These are phyloP conservation scores for Idaea dimidiata DNA, from an alignment of 2,888 invertebrate genomes.

Conservation along the genomic window DNA sequence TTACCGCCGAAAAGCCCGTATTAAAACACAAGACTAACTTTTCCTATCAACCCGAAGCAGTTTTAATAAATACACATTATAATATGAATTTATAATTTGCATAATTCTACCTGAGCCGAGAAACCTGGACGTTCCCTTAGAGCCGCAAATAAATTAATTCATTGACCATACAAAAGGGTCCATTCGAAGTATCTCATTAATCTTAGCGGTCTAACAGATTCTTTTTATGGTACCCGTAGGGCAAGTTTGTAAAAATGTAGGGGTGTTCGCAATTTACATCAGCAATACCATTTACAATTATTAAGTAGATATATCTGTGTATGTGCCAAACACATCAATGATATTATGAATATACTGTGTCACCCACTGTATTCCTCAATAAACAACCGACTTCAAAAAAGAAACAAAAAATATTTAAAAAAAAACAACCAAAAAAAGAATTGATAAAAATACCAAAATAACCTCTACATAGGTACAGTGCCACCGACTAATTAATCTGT, in stretches of 20 bases:
- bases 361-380: too few species aligned
- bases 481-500: too few species aligned
- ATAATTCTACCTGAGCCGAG: conserved; percentile 24
- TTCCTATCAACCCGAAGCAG: background rate
- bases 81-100: conserved; percentile 22
- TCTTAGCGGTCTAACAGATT: conserved; percentile 43
- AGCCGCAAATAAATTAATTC: conserved; percentile 43
- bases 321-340: too few species aligned
- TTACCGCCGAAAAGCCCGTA: background rate
- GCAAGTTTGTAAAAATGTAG: conserved; percentile 38
- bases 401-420: too few species aligned
- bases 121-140: conserved; percentile 26
- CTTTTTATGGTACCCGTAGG: conserved; percentile 44
- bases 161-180: conserved; percentile 40
- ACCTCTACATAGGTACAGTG: too few species aligned
- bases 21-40: background rate
- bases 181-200: conserved; percentile 44
- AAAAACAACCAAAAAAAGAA: too few species aligned
- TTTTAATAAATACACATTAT: background rate
- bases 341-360: too few species aligned
- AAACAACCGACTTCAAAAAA: too few species aligned
- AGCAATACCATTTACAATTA: conserved; percentile 24
- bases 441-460: too few species aligned
- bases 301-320: background rate
- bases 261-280: conserved; percentile 36